Base-by-base conservation (phyloP, 2,113 vertebrate genomes). In the Anguilla rostrata region DNA sequence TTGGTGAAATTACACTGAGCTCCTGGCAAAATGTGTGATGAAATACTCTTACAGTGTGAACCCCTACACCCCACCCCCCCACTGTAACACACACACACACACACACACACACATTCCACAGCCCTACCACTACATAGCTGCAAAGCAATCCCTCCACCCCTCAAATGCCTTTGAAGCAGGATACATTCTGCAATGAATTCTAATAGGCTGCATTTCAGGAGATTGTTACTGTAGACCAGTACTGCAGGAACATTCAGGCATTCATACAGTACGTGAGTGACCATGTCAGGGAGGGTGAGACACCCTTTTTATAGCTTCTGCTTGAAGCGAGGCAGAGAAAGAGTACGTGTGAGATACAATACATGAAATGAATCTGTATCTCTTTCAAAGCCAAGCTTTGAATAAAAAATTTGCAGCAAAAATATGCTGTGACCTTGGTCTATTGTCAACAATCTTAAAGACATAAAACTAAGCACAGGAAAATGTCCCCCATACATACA, bases 371-470 rank as follows among this genome's bases (percentile, higher is more conserved):
- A 82, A 39, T 26, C 20, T 82, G 15, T 20, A 60, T 56, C 8
- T 39, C 71, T 83, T 39, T 16, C 63, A 18, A 22, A 46, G 39
- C 57, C 39, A 75, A 84, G 63, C 63, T 26, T 18, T 41, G 63
- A 84, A 41, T 83, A 71, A 84, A 39, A 5, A 75, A 5, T n/a
- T 39, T n/a, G 8, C 9, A 71, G 6, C 63, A 84, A 53, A 53
- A 79, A 57, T 40, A 79, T 39, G 11, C n/a, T 26, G 41, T 82
- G 79, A 75, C 78, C 87, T 87, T 56, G 7, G 82, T 29, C 78
- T 85, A 60, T 53, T 85, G 75, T 41, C 29, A 49, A 18, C 34
- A 18, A 57, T 87, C 40, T 71, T n/a, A 6, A 46, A 84, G 46
- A 39, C 9, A 39, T 60, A 84, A 84, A 84, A n/a, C 22, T 20